These are phyloP conservation scores for Notarius lentiginosus DNA, from an alignment of 2,113 vertebrate species.

Conservation along the genomic window DNA sequence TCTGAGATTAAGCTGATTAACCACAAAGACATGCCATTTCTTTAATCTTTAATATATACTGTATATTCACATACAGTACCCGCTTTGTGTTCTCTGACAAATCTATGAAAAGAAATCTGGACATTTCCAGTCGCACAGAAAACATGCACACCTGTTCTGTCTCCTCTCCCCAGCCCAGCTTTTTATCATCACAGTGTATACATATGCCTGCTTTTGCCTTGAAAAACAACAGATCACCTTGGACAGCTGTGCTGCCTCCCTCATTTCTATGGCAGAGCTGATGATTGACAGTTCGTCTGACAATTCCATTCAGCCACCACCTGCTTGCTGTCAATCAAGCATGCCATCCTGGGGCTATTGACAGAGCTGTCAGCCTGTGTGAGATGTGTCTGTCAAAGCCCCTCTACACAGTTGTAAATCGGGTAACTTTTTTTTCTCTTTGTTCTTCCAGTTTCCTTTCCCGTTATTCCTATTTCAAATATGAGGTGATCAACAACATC, in stretches of 20 bases:
- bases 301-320: slow-evolving; percentile 83
- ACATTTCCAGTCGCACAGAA: slow-evolving; percentile 14
- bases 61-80: background rate
- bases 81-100: background rate
- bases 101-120: background rate
- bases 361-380: slow-evolving; percentile 76
- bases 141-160: slow-evolving; percentile 19
- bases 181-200: slow-evolving; percentile 30
- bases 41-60: background rate
- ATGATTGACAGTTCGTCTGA: slow-evolving; percentile 74
- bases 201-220: slow-evolving; percentile 50
- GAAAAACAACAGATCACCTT: slow-evolving; percentile 77
- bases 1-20: background rate
- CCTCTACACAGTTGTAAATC: slow-evolving; percentile 57
- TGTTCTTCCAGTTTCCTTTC: slow-evolving; percentile 27
- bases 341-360: slow-evolving; percentile 82
- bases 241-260: slow-evolving; percentile 74
- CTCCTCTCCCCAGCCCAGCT: background rate
- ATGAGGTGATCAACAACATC: background rate
- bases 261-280: slow-evolving; percentile 69
- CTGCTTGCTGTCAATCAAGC: slow-evolving; percentile 85
- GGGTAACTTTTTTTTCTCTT: slow-evolving; percentile 25
- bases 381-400: slow-evolving; percentile 80
- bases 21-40: background rate
- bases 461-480: slow-evolving; percentile 48